Conservation (phyloP, 2,797 vertebrate genomes). For the Mycteria americana region DNA sequence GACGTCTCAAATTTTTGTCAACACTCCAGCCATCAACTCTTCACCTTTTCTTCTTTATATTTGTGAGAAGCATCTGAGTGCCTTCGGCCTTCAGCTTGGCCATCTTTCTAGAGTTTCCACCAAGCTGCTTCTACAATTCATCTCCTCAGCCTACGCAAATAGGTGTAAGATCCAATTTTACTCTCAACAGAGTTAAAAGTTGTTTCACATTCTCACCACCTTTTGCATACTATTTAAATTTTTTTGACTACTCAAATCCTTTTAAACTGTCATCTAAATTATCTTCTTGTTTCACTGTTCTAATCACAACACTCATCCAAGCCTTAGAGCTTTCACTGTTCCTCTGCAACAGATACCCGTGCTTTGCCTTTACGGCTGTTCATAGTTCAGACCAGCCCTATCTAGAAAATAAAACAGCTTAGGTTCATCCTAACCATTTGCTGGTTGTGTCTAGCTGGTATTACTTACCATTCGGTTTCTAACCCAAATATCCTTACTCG, state of each 20-base stretch:
- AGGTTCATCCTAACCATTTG: not conserved
- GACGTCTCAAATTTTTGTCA: not conserved
- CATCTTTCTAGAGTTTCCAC: not conserved
- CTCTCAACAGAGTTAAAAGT: not conserved
- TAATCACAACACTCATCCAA: conserved; percentile 45
- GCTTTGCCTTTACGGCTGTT: not conserved
- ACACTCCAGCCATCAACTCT: not conserved
- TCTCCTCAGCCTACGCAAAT: not conserved
- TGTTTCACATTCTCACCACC: conserved; percentile 6
- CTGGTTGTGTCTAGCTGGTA: not conserved
- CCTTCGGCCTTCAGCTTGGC: not conserved
- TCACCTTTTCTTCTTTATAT: not conserved
- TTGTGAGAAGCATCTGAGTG: not conserved
- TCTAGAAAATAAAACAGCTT: not conserved
- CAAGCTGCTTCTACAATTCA: not conserved
- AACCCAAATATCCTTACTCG: not conserved
- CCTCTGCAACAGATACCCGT: not conserved
- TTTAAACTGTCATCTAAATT: conserved; percentile 57
- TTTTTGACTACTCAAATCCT: conserved; percentile 37
- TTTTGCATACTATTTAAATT: conserved; percentile 16
- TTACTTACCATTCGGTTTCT: not conserved
- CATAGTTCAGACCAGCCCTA: not conserved
- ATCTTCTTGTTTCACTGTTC: conserved; percentile 36
- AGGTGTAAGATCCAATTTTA: conserved; percentile 29
- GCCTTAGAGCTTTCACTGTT: not conserved